A percentile compares a stretch with the other conserved stretches of the same genome.
phyloP scores from a whole-genome alignment of 2,797 vertebrate genomes.

The Alauda arvensis region DNA sequence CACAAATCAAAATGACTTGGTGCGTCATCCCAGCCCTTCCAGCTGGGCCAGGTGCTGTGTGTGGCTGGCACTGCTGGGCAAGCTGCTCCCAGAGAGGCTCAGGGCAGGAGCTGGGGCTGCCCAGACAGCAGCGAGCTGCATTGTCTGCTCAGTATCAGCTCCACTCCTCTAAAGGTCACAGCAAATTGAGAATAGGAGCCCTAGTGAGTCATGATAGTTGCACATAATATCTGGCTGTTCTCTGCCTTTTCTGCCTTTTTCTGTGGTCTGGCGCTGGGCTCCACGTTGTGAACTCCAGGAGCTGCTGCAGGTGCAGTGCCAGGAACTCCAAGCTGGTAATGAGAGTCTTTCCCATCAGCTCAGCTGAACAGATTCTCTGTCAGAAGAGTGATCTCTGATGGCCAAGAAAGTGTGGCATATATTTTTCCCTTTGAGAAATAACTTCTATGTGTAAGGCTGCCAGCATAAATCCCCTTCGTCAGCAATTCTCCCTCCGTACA shows the following conservation, averaged over 20 bases:
- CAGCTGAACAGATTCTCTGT: background rate
- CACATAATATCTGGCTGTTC: conserved; percentile 6
- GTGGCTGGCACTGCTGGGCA: background rate
- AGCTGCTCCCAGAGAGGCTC: background rate
- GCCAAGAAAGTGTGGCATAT: background rate
- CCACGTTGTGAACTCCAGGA: background rate
- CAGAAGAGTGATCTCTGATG: background rate
- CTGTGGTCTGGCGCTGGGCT: background rate
- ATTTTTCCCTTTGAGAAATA: background rate
- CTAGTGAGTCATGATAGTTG: background rate
- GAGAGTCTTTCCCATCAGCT: background rate
- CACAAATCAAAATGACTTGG: conserved; percentile 52
- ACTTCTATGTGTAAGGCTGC: background rate
- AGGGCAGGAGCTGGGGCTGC: background rate
- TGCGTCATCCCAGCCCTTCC: conserved; percentile 7
- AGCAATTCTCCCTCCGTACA: background rate
- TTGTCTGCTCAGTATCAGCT: conserved; percentile 22
- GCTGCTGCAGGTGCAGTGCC: conserved; percentile 22
- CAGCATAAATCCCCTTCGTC: background rate
- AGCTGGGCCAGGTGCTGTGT: background rate
- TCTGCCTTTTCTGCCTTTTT: background rate
- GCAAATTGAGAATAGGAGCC: conserved; percentile 41
- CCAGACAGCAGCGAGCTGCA: background rate
- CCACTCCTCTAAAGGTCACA: conserved; percentile 22
- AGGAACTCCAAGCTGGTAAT: background rate